A percentile compares a stretch with the other conserved stretches of the same genome.
Conservation (phyloP, 2,888 invertebrate genomes). For the Sesia bembeciformis region DNA sequence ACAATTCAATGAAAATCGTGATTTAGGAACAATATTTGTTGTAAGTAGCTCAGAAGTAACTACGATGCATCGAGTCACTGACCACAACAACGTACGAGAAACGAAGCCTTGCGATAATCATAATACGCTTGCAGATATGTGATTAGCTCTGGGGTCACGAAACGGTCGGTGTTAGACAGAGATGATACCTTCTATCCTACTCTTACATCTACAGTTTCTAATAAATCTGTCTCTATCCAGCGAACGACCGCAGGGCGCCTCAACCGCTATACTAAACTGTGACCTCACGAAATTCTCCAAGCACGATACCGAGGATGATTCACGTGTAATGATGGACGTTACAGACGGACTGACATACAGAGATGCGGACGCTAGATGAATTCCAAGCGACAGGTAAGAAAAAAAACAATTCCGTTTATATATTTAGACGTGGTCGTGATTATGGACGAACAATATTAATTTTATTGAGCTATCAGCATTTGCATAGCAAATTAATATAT, state of each 20-base stretch:
- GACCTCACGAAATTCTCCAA: conserved; percentile 70
- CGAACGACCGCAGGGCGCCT: conserved; percentile 67
- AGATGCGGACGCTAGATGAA: conserved; percentile 58
- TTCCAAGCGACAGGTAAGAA: conserved; percentile 22
- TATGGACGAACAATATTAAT: conserved; percentile 30
- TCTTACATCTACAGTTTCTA: conserved; percentile 23
- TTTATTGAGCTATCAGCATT: conserved; percentile 48
- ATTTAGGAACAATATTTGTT: conserved; percentile 22
- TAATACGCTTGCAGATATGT: conserved; percentile 72
- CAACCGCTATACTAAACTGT: conserved; percentile 73
- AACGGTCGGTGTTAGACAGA: conserved; percentile 68
- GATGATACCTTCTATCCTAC: conserved; percentile 32
- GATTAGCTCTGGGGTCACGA: conserved; percentile 70
- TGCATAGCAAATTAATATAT: conserved; percentile 41
- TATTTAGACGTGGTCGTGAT: conserved; percentile 26
- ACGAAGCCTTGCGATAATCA: conserved; percentile 67
- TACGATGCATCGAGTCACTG: conserved; percentile 53
- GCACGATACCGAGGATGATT: conserved; percentile 65
- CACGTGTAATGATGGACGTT: conserved; percentile 60
- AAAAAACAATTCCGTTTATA: conserved; percentile 9
- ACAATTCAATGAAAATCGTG: background rate
- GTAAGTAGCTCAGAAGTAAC: conserved; percentile 19
- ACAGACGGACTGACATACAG: conserved; percentile 46
- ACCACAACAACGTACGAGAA: conserved; percentile 62
- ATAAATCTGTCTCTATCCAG: conserved; percentile 36